phyloP scores from a whole-genome alignment of 30 jellyfish, hydroid and myxozoan genomes.

The Aurelia coerulea region DNA sequence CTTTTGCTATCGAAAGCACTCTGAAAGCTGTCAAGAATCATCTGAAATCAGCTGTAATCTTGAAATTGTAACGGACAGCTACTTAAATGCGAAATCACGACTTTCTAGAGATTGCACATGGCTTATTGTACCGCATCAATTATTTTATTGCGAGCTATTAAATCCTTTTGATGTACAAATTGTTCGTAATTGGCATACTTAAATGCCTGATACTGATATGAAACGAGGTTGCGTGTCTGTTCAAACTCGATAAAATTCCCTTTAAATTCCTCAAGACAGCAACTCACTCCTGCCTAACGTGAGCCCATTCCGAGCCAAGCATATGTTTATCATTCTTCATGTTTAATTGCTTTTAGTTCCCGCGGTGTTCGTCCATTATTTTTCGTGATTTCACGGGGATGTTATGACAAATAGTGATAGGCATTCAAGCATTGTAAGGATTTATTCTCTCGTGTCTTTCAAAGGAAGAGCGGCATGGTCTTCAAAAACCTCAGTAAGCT shows the following conservation, averaged over 20 bases:
- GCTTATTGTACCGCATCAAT: conserved; percentile 34
- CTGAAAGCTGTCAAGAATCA: neutral
- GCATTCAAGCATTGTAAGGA: conserved; percentile 23
- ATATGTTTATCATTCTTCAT: too few relatives aligned
- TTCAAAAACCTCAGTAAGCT: conserved; percentile 55
- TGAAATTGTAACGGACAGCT: neutral
- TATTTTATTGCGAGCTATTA: conserved; percentile 69
- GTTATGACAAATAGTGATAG: conserved; percentile 36
- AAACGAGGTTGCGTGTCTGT: too few relatives aligned
- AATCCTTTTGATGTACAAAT: conserved; percentile 54
- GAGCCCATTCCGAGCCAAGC: too few relatives aligned
- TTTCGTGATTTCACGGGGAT: conserved; percentile 36
- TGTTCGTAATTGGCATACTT: conserved; percentile 46
- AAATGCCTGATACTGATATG: too few relatives aligned
- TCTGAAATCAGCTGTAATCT: neutral
- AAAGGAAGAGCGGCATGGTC: conserved; percentile 66
- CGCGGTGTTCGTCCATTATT: neutral
- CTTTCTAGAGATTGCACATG: neutral
- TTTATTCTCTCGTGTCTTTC: conserved; percentile 43
- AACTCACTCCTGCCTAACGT: too few relatives aligned
- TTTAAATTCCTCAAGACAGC: too few relatives aligned
- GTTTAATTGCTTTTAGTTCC: neutral
- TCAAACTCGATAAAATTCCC: too few relatives aligned
- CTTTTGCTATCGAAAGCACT: conserved; percentile 3
- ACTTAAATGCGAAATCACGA: conserved; percentile 31